A percentile compares a stretch with the other conserved stretches of the same genome.
phyloP scores from a whole-genome alignment of 2,888 invertebrate genomes.

The Diabrotica balteata region DNA sequence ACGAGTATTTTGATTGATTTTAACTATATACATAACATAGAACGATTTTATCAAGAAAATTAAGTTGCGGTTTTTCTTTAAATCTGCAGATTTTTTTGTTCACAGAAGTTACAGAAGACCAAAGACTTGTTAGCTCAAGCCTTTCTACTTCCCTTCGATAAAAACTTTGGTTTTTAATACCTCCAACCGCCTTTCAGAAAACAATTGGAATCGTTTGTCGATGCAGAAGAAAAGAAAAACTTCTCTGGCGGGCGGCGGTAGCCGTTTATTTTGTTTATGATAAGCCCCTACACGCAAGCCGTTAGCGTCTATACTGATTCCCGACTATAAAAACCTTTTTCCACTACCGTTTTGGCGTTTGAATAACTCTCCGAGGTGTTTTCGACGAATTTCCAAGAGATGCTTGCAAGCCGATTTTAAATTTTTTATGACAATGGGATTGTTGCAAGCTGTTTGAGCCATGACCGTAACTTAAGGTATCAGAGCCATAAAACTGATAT shows the following conservation, averaged over 20 bases:
- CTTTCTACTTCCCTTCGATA: too few species aligned
- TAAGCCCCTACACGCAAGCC: constrained; percentile 20
- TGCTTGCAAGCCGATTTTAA: constrained; percentile 9
- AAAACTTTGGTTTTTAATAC: too few species aligned
- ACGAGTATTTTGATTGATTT: too few species aligned
- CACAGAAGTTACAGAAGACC: too few species aligned
- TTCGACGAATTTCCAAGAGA: constrained; percentile 3
- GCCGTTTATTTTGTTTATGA: constrained; percentile 23
- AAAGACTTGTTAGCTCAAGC: too few species aligned
- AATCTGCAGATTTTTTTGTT: too few species aligned
- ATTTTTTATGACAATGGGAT: constrained; percentile 20
- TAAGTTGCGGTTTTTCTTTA: too few species aligned
- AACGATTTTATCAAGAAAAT: too few species aligned
- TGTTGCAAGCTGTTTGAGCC: constrained; percentile 14
- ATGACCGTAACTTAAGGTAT: too few species aligned
- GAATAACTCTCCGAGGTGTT: constrained; percentile 17
- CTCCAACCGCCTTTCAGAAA: background rate
- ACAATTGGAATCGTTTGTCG: constrained; percentile 9
- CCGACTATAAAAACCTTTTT: constrained; percentile 17
- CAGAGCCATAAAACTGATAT: too few species aligned
- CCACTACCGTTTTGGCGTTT: constrained; percentile 17
- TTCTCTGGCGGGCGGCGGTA: background rate
- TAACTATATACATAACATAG: too few species aligned
- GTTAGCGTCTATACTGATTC: constrained; percentile 24
- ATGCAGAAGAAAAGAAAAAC: constrained; percentile 10